Conservation (phyloP, 2,797 vertebrate genomes). For the Poecile montanus region DNA sequence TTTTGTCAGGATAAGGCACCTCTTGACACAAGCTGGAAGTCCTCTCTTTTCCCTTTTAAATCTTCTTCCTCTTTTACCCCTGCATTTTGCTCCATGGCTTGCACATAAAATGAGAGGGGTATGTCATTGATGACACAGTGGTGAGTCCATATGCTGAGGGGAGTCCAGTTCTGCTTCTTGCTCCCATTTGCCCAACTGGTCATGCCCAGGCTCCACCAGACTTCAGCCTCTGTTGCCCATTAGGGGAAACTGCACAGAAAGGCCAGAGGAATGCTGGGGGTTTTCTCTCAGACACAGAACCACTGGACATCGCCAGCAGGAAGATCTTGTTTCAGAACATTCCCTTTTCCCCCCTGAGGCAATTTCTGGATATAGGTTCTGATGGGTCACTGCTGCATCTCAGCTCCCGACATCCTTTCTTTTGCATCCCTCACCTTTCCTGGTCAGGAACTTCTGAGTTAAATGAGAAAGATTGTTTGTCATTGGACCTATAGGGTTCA, state of each 20-base stretch:
- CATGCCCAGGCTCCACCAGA: not conserved
- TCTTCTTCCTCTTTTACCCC: not conserved
- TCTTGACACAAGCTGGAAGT: not conserved
- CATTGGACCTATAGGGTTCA: not conserved
- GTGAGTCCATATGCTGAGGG: rapidly evolving
- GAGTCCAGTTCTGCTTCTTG: not conserved
- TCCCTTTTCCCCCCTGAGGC: rapidly evolving
- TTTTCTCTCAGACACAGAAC: not conserved
- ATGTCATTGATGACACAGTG: not conserved
- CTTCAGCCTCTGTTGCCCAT: not conserved
- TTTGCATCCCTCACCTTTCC: not conserved
- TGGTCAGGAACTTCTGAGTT: not conserved
- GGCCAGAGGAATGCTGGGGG: not conserved
- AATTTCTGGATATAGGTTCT: not conserved
- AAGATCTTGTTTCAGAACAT: not conserved
- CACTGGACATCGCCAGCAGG: not conserved
- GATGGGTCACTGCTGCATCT: not conserved
- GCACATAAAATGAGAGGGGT: not conserved
- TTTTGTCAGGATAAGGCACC: rapidly evolving
- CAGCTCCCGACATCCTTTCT: not conserved
- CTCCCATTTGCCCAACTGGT: not conserved
- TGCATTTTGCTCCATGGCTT: not conserved
- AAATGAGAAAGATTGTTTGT: not conserved
- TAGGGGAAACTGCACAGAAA: not conserved
- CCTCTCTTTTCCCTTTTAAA: not conserved